Percentiles rank a stretch among this genome's conserved stretches.
phyloP scores from a whole-genome alignment of 2,888 invertebrate genomes.

The Monoplex corrugatus region DNA sequence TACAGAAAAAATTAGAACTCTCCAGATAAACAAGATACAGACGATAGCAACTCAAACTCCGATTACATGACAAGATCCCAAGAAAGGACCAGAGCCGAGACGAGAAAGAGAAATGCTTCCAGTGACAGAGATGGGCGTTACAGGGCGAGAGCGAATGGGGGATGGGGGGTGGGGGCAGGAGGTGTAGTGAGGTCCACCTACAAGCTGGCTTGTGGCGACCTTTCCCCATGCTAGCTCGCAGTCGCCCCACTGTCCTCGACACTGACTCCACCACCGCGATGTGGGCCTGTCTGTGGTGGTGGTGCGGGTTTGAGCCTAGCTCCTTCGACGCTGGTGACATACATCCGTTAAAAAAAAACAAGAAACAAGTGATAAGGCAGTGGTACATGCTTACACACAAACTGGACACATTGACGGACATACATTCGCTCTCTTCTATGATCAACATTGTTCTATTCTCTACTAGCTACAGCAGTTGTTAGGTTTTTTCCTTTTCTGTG shows the following conservation, averaged over 20 bases:
- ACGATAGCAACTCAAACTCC: no score
- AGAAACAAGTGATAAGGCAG: no score
- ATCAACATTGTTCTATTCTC: no score
- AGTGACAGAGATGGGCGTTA: not conserved
- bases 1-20: no score
- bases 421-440: no score
- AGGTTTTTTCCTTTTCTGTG: no score
- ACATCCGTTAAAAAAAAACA: not conserved
- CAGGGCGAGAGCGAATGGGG: not conserved
- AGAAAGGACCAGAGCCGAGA: no score
- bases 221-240: conserved; percentile 57
- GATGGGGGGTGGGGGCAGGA: not conserved
- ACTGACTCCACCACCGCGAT: conserved; percentile 40
- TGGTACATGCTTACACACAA: not conserved
- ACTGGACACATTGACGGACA: no score
- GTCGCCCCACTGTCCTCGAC: conserved; percentile 51
- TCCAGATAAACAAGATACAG: no score
- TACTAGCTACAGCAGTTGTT: no score
- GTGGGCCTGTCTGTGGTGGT: conserved; percentile 16
- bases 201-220: conserved; percentile 48
- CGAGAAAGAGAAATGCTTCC: no score
- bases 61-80: no score
- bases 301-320: conserved; percentile 9
- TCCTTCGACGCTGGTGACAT: conserved; percentile 21
- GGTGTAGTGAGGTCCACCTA: conserved; percentile 32